Base-by-base conservation (phyloP, 2,888 invertebrate genomes). In the Neuroscelio doddi region DNA sequence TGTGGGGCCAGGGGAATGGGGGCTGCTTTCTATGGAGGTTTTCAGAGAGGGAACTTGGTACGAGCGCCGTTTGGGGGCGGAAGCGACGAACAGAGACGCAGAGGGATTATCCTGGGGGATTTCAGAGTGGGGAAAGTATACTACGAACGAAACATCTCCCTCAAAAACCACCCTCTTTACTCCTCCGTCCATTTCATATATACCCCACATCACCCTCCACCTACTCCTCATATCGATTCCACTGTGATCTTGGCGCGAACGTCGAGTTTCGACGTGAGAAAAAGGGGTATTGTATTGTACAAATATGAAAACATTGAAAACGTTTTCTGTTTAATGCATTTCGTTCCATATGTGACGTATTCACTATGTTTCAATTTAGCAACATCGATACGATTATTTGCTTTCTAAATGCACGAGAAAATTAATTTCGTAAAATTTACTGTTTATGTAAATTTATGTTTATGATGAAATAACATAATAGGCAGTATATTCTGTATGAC, bases 131-230 rank as follows among this genome's bases (percentile, higher is more conserved):
- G 72, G 70, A 76, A 77, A 78, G 74, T 76, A 63, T 73, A 74
- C 78, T 74, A 70, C 77, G 77, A 78, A 79, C 80, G 80, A 78
- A 81, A 82, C 81, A 80, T 80, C 81, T 76, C 80, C 81, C 80
- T 80, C 79, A 77, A 78, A 80, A 80, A 79, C 74, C 77, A 71
- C 68, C 77, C 76, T 69, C 73, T 63, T 71, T 67, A 49, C 68
- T 65, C 65, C 64, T 45, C 58, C 55, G 64, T 68, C 44, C 62
- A 41, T 64, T 64, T 55, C 61, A 59, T 61, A 56, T 45, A 59
- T 44, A 56, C 36, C 52, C 58, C 58, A 51, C 57, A 21, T 21
- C 21, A 21, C 70, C 45, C 58, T 53, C 61, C 64, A 44, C 57
- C 38, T 36, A 36, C 55, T 45, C 49, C 61, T 51, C 64, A 73